Evolutionary conservation across 2,113 vertebrate genomes (phyloP), one percentile per base, ranked within the genome.

Genomic region (Microcebus griseorufus): DNA sequence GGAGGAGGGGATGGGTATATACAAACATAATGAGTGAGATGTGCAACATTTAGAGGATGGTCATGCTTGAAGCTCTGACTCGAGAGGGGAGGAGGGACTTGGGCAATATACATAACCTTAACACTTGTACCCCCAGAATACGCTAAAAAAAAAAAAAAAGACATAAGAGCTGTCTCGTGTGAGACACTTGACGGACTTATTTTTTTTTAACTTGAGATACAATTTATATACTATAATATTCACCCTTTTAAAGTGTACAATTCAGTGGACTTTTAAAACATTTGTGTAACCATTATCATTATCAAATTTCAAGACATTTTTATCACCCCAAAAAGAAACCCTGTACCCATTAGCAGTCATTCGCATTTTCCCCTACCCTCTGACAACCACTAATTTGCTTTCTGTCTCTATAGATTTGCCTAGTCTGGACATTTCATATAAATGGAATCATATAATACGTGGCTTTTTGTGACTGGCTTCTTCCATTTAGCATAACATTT

Each of bases 141-240:
- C 8, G 45, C 8, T 45, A 45, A 45, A 45, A 45, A 45, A 45
- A 45, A 45, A 45, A 45, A 45, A 45, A 45, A 45, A 45, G 45
- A 45, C 45, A 45, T 45, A 45, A 82, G 27, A 70, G 37, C 75
- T 51, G 32, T 51, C 55, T 84, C 62, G 14, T 37, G 51, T 83
- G 12, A 48, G 58, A 90, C 13, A 79, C 4, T 34, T 70, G 12
- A 45, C 12, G 2, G 37, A 37, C 37, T 67, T 48, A 11, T 29
- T 79, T 88, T 85, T 85, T 88, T 53, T n/a, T 23, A 51, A 90
- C 37, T 42, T 82, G 64, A 87, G 29, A 65, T 80, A 48, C 11
- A 94, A 70, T 70, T 39, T 58, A 86, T 14, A 53, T 23, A 39
- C 17, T 60, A 88, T 88, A 83, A 97, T 84, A 89, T 27, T 92